Percentiles rank a stretch among this genome's conserved stretches.
Evolutionary conservation across 2,113 vertebrate genomes (phyloP).

Genomic region (Microcebus murinus): DNA sequence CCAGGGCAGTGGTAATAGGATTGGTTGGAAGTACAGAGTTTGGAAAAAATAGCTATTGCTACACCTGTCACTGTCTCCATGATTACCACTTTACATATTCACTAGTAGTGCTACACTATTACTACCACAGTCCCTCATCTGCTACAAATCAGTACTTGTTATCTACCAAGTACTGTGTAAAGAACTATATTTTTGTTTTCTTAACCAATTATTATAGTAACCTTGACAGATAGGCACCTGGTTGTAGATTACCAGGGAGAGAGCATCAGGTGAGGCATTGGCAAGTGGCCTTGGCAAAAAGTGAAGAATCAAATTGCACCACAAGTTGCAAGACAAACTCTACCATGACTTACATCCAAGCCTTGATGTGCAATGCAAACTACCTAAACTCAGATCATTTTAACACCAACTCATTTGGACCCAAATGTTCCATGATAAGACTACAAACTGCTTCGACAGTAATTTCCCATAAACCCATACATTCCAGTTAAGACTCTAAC

Average conservation of each 20-base stretch:
- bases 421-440: background rate
- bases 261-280: background rate
- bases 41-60: background rate
- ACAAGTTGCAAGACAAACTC: background rate
- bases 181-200: background rate
- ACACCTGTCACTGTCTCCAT: background rate
- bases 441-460: background rate
- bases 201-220: background rate
- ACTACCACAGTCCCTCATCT: background rate
- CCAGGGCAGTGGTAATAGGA: background rate
- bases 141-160: background rate
- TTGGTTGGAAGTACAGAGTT: background rate
- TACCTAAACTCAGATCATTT: background rate
- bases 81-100: background rate
- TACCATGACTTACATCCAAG: background rate
- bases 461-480: background rate
- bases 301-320: background rate
- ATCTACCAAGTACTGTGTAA: background rate
- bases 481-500: background rate
- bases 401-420: background rate
- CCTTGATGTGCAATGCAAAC: background rate
- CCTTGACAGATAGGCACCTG: background rate
- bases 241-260: background rate
- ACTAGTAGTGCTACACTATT: background rate
- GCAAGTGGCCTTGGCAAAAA: background rate